phyloP scores from a whole-genome alignment of 2,797 vertebrate genomes.

The Falco naumanni region DNA sequence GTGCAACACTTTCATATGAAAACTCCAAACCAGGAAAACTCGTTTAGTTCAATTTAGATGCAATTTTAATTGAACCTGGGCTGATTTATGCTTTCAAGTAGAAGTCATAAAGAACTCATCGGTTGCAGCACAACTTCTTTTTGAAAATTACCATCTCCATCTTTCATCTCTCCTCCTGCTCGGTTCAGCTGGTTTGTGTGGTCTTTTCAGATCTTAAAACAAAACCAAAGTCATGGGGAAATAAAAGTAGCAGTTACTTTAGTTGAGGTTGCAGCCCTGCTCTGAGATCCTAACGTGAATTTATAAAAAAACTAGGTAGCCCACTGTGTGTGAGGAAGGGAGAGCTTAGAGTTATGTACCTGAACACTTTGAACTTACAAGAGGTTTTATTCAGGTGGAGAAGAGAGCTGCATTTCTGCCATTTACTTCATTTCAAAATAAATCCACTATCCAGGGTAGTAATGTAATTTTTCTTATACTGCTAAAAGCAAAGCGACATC shows the following conservation, averaged over 20 bases:
- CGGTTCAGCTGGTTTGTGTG: constrained; percentile 13
- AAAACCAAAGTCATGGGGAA: constrained; percentile 18
- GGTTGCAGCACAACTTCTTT: constrained; percentile 11
- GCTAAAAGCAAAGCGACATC: not conserved
- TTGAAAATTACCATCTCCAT: constrained; percentile 25
- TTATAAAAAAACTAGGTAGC: constrained; percentile 18
- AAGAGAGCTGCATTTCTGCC: not conserved
- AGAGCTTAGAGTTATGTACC: constrained; percentile 25
- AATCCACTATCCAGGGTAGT: not conserved
- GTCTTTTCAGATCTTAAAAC: constrained; percentile 45
- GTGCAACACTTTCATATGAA: constrained; percentile 25
- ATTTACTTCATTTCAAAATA: constrained; percentile 31
- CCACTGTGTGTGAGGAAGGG: constrained; percentile 41
- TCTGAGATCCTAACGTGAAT: constrained; percentile 22
- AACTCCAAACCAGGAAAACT: not conserved
- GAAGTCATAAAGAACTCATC: not conserved
- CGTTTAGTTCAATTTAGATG: constrained; percentile 25
- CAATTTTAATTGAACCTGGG: constrained; percentile 51
- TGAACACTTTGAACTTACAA: constrained; percentile 43
- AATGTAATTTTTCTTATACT: not conserved
- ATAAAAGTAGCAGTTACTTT: constrained; percentile 46
- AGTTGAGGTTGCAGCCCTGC: constrained; percentile 19
- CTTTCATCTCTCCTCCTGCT: constrained; percentile 57
- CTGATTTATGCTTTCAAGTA: constrained; percentile 39
- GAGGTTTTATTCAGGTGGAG: constrained; percentile 21